Conservation (phyloP, 1,140 invertebrate species). For the Megalonaias nervosa region DNA sequence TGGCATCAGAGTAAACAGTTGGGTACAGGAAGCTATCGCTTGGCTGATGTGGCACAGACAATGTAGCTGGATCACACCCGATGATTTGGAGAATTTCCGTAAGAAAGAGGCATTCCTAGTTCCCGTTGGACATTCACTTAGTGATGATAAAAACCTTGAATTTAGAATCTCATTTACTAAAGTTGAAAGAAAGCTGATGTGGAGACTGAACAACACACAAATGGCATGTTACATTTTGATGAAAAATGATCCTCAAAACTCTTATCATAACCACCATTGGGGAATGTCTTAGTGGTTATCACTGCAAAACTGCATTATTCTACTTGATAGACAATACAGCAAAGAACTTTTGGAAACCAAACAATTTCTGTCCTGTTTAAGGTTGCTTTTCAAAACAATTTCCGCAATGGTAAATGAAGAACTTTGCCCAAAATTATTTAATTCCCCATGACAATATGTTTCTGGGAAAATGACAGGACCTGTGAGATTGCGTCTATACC, state of each 20-base stretch:
- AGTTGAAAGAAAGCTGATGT: conserved; percentile 12
- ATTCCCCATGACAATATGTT: no score
- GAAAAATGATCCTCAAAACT: conserved; percentile 8
- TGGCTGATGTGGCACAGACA: no score
- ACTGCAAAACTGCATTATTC: conserved; percentile 19
- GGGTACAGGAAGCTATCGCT: no score
- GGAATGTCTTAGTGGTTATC: conserved; percentile 3
- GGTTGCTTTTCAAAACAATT: not conserved
- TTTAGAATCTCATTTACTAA: conserved; percentile 5
- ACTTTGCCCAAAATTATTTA: not conserved
- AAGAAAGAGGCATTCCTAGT: conserved; percentile 1
- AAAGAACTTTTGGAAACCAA: not conserved
- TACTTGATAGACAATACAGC: not conserved
- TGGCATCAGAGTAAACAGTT: no score
- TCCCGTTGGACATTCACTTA: not conserved
- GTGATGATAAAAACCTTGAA: not conserved
- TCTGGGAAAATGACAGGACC: no score
- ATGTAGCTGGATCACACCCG: no score
- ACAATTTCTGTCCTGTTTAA: not conserved
- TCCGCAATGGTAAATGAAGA: not conserved
- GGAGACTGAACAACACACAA: conserved; percentile 9
- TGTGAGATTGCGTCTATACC: no score
- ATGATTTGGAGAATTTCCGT: no score
- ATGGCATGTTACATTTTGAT: conserved; percentile 13
- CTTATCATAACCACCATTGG: not conserved